phyloP scores from a whole-genome alignment of 2,888 invertebrate species.

The Atrina japonica region DNA sequence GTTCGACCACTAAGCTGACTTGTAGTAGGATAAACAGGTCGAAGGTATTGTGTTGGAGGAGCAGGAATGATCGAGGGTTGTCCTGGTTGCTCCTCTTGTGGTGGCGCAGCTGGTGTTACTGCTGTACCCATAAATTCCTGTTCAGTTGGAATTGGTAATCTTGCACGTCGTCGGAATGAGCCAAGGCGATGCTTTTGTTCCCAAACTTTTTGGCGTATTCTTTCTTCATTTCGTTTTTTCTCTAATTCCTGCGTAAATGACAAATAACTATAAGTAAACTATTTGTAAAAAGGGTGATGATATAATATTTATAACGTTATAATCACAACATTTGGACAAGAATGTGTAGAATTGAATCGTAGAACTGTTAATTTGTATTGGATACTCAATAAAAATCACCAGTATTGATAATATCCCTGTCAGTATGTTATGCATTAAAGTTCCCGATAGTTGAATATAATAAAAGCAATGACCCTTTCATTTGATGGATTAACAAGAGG shows the following conservation, averaged over 20 bases:
- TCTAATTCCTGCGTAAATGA: slow-evolving; percentile 77
- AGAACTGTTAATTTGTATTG: no score
- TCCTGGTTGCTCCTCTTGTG: slow-evolving; percentile 20
- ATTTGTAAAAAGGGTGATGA: no score
- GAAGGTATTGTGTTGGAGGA: slow-evolving; percentile 47
- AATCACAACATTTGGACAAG: no score
- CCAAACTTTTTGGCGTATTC: slow-evolving; percentile 77
- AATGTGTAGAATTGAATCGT: slow-evolving; percentile 1
- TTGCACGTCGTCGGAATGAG: slow-evolving; percentile 70
- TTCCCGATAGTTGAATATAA: no score
- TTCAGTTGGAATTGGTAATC: slow-evolving; percentile 62
- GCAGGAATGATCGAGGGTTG: slow-evolving; percentile 37
- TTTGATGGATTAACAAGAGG: no score
- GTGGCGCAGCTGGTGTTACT: slow-evolving; percentile 13
- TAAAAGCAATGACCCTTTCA: no score
- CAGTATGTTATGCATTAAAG: no score
- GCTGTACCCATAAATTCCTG: slow-evolving; percentile 52
- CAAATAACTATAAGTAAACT: no score
- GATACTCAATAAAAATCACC: no score
- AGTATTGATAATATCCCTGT: no score
- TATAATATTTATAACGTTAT: no score
- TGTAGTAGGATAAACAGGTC: slow-evolving; percentile 49
- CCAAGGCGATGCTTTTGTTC: slow-evolving; percentile 76
- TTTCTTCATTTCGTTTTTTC: slow-evolving; percentile 77
- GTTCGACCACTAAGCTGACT: slow-evolving; percentile 45